Percentiles rank a stretch among this genome's conserved stretches.
Conservation (phyloP, 2,888 invertebrate species). For the Scotopteryx bipunctaria region DNA sequence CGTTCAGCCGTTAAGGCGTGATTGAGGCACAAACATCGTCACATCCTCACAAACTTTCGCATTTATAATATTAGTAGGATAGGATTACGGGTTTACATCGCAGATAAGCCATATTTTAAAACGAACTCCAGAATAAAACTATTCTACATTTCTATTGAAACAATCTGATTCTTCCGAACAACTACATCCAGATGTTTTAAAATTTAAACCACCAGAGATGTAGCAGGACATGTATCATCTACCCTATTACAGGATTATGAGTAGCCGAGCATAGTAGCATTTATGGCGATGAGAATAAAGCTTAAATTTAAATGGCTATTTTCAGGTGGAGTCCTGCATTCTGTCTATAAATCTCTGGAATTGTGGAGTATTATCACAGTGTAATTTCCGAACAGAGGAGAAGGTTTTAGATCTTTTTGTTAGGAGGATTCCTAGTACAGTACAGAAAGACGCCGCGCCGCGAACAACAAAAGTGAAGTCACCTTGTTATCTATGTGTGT, state of each 20-base stretch:
- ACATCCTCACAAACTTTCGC: too few species aligned
- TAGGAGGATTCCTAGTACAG: too few species aligned
- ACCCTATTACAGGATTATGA: slow-evolving; percentile 19
- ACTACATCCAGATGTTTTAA: slow-evolving; percentile 21
- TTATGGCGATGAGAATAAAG: slow-evolving; percentile 23
- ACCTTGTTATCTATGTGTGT: too few species aligned
- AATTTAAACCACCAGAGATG: slow-evolving; percentile 23
- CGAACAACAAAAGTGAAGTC: too few species aligned
- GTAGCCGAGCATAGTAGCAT: slow-evolving; percentile 20
- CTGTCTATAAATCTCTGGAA: slow-evolving; percentile 21
- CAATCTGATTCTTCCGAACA: slow-evolving; percentile 16
- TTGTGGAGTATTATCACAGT: slow-evolving; percentile 8
- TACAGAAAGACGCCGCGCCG: too few species aligned
- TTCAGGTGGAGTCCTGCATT: slow-evolving; percentile 31
- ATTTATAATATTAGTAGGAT: too few species aligned
- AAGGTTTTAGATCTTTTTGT: too few species aligned
- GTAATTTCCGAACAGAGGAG: slow-evolving; percentile 1
- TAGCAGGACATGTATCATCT: slow-evolving; percentile 21
- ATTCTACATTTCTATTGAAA: slow-evolving; percentile 1
- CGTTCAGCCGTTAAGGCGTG: too few species aligned
- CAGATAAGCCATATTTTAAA: too few species aligned
- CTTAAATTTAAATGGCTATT: slow-evolving; percentile 25
- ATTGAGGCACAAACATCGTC: too few species aligned
- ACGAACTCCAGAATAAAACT: not conserved
- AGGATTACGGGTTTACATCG: too few species aligned